phyloP scores from a whole-genome alignment of 1,140 invertebrate species.

The Euura saliciscinereae region DNA sequence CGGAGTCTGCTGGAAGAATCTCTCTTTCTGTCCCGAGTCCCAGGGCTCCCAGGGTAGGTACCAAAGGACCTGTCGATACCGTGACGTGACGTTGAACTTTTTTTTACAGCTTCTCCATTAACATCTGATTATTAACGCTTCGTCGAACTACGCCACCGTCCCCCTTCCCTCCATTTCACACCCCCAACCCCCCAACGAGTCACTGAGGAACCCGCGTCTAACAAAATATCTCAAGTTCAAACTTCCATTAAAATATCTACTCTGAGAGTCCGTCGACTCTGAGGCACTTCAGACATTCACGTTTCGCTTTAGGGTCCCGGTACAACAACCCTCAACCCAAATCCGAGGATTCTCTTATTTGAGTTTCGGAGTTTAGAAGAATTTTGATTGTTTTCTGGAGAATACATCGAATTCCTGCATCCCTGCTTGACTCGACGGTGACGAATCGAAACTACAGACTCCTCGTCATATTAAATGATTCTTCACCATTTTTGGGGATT shows the following conservation, averaged over 20 bases:
- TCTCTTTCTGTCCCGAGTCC: no score
- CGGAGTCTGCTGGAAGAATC: no score
- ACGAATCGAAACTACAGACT: no score
- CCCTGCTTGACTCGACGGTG: no score
- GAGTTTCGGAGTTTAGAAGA: no score
- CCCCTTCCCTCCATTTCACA: background rate
- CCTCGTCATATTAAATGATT: no score
- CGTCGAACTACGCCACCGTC: slow-evolving; percentile 17
- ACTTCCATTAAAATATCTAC: slow-evolving; percentile 57
- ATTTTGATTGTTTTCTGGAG: no score
- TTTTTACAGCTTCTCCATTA: slow-evolving; percentile 52
- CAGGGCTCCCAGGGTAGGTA: background rate
- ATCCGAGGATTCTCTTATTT: no score
- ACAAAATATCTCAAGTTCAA: slow-evolving; percentile 54
- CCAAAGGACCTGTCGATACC: slow-evolving; percentile 47
- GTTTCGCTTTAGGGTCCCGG: background rate
- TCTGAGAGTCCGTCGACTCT: slow-evolving; percentile 12
- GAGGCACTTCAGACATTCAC: background rate
- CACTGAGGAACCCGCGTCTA: slow-evolving; percentile 14
- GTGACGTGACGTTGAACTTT: slow-evolving; percentile 45
- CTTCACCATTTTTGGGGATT: no score
- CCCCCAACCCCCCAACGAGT: slow-evolving; percentile 5
- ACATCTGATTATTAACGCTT: slow-evolving; percentile 57
- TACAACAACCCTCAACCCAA: background rate
- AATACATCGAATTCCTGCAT: no score